Evolutionary conservation across 2,113 vertebrate genomes (phyloP).

Genomic region (Danionella cerebrum): DNA sequence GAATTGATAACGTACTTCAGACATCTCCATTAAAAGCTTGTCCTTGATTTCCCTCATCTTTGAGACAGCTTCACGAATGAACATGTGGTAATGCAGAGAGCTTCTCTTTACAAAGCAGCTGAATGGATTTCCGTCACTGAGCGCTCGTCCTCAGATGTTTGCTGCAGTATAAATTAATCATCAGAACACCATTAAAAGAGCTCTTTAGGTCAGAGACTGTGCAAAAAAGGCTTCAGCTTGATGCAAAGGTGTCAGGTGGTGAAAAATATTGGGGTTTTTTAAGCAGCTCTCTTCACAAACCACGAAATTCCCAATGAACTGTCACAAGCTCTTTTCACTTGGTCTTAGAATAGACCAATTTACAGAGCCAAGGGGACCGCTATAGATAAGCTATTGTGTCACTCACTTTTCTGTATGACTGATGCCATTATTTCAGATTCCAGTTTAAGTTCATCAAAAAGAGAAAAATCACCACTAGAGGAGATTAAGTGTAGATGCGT

Average conservation of each 20-base stretch:
- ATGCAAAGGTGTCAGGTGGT: constrained; percentile 12
- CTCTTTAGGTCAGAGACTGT: neutral
- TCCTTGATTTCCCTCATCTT: neutral
- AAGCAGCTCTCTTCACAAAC: neutral
- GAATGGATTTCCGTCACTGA: too few relatives aligned
- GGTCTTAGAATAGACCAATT: constrained; percentile 18
- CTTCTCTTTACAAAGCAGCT: constrained; percentile 55
- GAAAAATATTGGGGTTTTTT: neutral
- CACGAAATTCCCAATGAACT: constrained; percentile 15
- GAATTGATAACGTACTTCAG: neutral
- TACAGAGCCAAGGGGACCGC: neutral
- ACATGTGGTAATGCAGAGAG: constrained; percentile 47
- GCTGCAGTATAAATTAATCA: constrained; percentile 49
- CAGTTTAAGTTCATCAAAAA: neutral
- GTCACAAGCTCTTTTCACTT: constrained; percentile 12
- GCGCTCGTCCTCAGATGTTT: too few relatives aligned
- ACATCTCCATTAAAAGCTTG: neutral
- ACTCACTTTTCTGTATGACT: too few relatives aligned
- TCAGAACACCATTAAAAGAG: constrained; percentile 25
- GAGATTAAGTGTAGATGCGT: too few relatives aligned
- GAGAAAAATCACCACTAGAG: neutral
- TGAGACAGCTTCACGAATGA: constrained; percentile 43
- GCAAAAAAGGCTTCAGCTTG: neutral
- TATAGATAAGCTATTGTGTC: neutral
- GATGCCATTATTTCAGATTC: neutral